phyloP scores from a whole-genome alignment of 2,113 vertebrate species.

The human (Homo sapiens) region GRCh38 chrX:101629501-101630000 shows the following conservation, averaged over 20 bases:
- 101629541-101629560: background rate
- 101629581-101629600: slow-evolving; percentile 1
- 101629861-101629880: background rate
- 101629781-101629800: background rate
- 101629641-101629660: background rate
- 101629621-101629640: background rate
- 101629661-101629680: background rate
- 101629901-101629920: background rate
- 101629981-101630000: background rate
- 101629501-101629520: background rate
- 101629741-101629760: background rate
- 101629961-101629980: background rate
- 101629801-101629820: background rate
- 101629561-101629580: slow-evolving; percentile 16
- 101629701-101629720: background rate
- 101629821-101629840: background rate
- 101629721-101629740: background rate
- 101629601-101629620: slow-evolving; percentile 25
- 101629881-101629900: background rate
- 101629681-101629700: background rate
- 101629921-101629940: background rate
- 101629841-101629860: background rate
- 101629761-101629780: background rate
- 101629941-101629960: background rate
- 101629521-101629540: background rate